Evolutionary conservation across 1,140 invertebrate genomes (phyloP).

Genomic region (Ephestia elutella): DNA sequence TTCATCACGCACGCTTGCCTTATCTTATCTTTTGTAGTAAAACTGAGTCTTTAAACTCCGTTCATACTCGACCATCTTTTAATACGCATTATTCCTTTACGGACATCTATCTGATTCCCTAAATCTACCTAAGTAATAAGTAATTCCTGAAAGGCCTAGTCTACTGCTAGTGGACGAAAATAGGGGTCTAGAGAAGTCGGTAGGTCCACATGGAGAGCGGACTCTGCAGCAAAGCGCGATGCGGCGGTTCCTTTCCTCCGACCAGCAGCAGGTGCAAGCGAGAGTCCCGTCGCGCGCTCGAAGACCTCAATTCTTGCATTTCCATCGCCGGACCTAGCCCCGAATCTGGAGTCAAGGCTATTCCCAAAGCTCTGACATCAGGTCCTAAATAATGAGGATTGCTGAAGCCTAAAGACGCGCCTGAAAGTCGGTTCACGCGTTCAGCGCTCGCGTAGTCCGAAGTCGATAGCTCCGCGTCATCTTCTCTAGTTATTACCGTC

Average conservation of each 20-base stretch:
- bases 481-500: conserved; percentile 67
- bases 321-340: conserved; percentile 49
- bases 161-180: neutral
- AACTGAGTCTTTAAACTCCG: too few relatives aligned
- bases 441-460: conserved; percentile 87
- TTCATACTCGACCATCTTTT: too few relatives aligned
- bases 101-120: neutral
- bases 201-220: conserved; percentile 64
- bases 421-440: conserved; percentile 76
- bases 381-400: conserved; percentile 84
- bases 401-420: conserved; percentile 77
- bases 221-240: conserved; percentile 46
- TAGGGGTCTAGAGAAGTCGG: conserved; percentile 35
- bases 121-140: neutral
- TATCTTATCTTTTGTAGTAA: too few relatives aligned
- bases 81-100: neutral
- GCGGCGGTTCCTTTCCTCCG: conserved; percentile 54
- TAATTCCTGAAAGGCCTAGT: neutral
- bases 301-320: conserved; percentile 51
- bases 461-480: conserved; percentile 79
- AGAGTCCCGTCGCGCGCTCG: conserved; percentile 24
- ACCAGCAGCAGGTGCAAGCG: conserved; percentile 50
- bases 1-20: too few relatives aligned
- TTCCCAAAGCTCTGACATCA: conserved; percentile 65
- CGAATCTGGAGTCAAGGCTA: conserved; percentile 49